Base-by-base conservation (phyloP, 37 sponge, comb jelly and placozoan species). In the Aplysina aerophoba region DNA sequence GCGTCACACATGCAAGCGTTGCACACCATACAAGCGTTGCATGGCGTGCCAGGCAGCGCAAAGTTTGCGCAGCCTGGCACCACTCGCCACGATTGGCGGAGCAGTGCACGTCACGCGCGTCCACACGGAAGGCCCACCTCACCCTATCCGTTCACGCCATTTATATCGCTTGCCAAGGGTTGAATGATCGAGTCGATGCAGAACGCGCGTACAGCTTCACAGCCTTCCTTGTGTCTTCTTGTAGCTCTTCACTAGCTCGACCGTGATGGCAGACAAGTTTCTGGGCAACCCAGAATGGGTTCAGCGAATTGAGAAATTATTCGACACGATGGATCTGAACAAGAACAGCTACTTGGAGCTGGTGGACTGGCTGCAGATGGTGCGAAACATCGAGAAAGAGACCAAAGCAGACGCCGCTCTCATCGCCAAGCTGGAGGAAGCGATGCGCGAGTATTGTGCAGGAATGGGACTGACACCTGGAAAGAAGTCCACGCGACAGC, bases 291-390 rank as follows among this genome's bases (percentile, higher is more conserved):
- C 35, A 12, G 6, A 34, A 13, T 73, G 73, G 73, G 73, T 73
- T 3, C 38, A 37, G 3, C 73, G 73, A n/a, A 30, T 73, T 4
- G 6, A 73, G 35, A 13, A 33, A 21, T 12, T 30, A 11, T 73
- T 73, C 39, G 36, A 1, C 35, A 14, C 27, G 36, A 33, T 73
- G 38, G 73, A 73, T 36, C 35, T 73, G 38, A 73, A 73, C 73
- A 73, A 73, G 73, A 73, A 73, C 73, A 36, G 36, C 6, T 38
- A 33, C 35, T 4, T 73, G 31, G 73, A 73, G 36, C 38, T 38
- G 39, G 73, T 17, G 4, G 73, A 73, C 36, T 73, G 73, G 73
- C 21, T 28, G 31, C 3, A 1, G 21, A 28, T n/a, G 73, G 39
- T 73, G 35, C 38, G 39, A 2, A 73, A 73, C 36, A 37, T 73